These are phyloP conservation scores for Sebastes nivosus DNA, from an alignment of 2,797 vertebrate genomes.

Conservation along the genomic window DNA sequence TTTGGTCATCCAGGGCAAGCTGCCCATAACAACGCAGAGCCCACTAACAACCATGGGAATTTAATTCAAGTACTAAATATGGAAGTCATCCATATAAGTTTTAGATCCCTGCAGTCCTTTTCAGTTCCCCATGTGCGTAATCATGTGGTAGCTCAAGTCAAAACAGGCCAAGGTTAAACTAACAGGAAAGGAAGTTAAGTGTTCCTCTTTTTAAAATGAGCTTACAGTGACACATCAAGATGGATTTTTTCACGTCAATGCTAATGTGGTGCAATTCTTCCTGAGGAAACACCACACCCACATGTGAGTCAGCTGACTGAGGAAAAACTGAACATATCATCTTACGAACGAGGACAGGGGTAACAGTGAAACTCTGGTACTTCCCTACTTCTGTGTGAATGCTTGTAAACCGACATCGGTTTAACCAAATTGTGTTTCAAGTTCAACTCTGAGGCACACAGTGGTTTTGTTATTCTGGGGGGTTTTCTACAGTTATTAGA, in stretches of 20 bases:
- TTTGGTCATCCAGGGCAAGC: not conserved
- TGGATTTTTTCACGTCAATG: constrained; percentile 17
- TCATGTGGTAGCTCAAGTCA: not conserved
- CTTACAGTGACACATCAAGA: constrained; percentile 18
- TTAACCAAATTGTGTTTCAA: not conserved
- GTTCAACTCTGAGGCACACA: not conserved
- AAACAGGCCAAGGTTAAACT: constrained; percentile 20
- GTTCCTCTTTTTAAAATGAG: constrained; percentile 7
- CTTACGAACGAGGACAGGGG: not conserved
- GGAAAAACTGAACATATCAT: constrained; percentile 22
- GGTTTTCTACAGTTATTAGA: not conserved
- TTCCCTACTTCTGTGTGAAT: constrained; percentile 1
- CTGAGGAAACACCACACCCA: constrained; percentile 53
- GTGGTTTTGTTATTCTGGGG: not conserved
- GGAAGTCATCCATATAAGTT: not conserved
- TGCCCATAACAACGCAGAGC: constrained; percentile 2
- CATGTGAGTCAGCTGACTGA: constrained; percentile 37
- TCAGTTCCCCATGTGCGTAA: not conserved
- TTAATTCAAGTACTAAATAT: not conserved
- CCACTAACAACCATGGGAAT: not conserved
- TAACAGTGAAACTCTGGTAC: constrained; percentile 13
- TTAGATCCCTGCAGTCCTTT: not conserved
- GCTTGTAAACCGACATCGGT: not conserved
- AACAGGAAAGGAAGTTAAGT: not conserved
- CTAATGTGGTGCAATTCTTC: constrained; percentile 36